Evolutionary conservation across 2,888 invertebrate genomes (phyloP), one percentile per base, ranked within the genome.

Genomic region (Paralinhomoeus sp.): DNA sequence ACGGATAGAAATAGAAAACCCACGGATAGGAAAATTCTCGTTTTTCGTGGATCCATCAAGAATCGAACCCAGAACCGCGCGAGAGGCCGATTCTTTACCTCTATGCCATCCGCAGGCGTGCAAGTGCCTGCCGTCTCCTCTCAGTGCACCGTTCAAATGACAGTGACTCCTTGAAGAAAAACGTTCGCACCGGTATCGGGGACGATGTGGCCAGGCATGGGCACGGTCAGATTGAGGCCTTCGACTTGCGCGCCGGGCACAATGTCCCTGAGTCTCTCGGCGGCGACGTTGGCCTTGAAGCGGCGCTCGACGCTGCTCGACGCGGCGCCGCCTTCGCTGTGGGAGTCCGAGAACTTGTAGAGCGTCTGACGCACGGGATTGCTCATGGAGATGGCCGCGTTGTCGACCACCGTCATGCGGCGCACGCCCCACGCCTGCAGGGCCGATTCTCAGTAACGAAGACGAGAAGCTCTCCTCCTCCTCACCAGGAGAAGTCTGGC

Each of bases 321-420:
- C 7, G 7, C 12, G 12, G 5, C 12, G 27, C 7, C 5, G 12
- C 15, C 15, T n/a, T 9, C 33, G 12, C 15, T 9, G 31, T 5
- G 15, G 3, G 23, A 9, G 24, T 91, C 85, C 38, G 75, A 71
- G 61, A 80, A 81, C 1, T 71, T 76, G 62, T 76, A 93, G 22
- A 97, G 68, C 50, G 77, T 79, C 67, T 91, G 97, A 1, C 97
- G 72, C 1, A 89, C 87, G 1, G 97, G 97, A 68, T 99, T 99
- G 2, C 91, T 91, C 63, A 76, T 84, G 0, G 87, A 83, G 1
- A 99, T 83, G 49, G 72, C 75, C 0, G 83, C 80, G 61, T 76
- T 80, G 65, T 99, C 97, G 22, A 93, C 72, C 53, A 99, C 76
- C 0, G 85, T 83, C 38, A 99, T 79, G 48, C 77, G 72, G 36